Evolutionary conservation across 2,888 invertebrate species (phyloP), one percentile per base, ranked within the genome.

Genomic region (Erpobdella octoculata): DNA sequence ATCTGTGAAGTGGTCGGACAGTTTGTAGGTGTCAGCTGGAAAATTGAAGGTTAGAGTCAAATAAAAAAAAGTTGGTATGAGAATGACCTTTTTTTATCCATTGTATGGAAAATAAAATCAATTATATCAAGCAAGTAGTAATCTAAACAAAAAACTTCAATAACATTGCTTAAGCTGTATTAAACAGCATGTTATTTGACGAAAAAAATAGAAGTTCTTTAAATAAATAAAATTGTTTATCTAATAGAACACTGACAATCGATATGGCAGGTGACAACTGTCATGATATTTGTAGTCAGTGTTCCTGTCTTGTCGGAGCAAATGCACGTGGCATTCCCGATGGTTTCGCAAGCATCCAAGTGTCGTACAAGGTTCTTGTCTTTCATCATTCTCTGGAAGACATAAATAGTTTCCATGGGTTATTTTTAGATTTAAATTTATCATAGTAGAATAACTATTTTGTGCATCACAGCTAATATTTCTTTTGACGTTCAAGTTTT

Each of bases 241-340:
- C 21, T 21, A 21, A 58, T 8, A 58, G 8, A 25, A 1, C 12
- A 46, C 71, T 64, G 25, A 71, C 71, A 25, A 18, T 37, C 62
- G 12, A 71, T 71, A 36, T 65, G 41, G 66, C 71, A 71, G 25
- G 41, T 66, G 41, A 48, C 71, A 25, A 71, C 71, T 6, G 71
- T 65, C 71, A 71, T 71, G 25, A 33, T 46, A 28, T 71, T 71
- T 15, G 48, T 65, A 9, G 71, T 71, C 36, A 71, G 53, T 25
- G 71, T 71, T 15, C 71, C 71, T 3, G 71, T 71, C 36, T 71
- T 71, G 71, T 71, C 71, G 9, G 71, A 71, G 9, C 71, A 71
- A 25, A 71, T 71, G 53, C 59, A 59, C 5, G 71, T 71, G 25
- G 71, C 71, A 48, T 65, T 71, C 9, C 71, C 71, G 65, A 71